Percentiles rank a stretch among this genome's conserved stretches.
Conservation (phyloP, 1,140 invertebrate genomes). For the Tetragonula clypearis region DNA sequence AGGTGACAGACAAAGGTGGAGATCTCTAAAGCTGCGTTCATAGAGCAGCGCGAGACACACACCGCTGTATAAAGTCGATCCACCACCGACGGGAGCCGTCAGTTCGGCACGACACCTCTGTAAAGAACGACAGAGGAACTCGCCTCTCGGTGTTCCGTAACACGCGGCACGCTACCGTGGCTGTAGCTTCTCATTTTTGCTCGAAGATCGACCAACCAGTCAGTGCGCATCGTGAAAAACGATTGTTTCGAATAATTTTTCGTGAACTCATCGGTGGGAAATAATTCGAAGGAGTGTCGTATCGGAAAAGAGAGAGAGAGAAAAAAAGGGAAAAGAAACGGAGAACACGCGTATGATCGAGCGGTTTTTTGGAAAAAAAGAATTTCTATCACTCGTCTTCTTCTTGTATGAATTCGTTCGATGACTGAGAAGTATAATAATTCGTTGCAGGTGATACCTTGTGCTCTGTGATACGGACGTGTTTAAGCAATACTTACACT, state of each 20-base stretch:
- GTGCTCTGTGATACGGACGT: not conserved
- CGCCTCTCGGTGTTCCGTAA: slow-evolving; percentile 51
- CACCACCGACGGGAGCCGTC: slow-evolving; percentile 64
- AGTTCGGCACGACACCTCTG: slow-evolving; percentile 67
- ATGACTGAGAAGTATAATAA: not conserved
- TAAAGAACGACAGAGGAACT: slow-evolving; percentile 56
- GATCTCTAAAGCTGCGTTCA: slow-evolving; percentile 58
- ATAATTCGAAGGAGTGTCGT: not conserved
- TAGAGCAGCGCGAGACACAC: slow-evolving; percentile 46
- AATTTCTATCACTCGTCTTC: not conserved
- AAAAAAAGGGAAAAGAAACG: not conserved
- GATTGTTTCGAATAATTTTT: not conserved
- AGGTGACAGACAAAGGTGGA: slow-evolving; percentile 60
- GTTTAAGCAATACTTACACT: too few species aligned
- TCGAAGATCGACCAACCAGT: slow-evolving; percentile 5
- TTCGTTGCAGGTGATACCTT: slow-evolving; percentile 8
- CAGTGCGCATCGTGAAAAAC: slow-evolving; percentile 10
- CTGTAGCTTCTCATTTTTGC: not conserved
- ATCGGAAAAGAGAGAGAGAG: too few species aligned
- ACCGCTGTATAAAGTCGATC: slow-evolving; percentile 65
- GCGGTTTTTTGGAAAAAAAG: not conserved
- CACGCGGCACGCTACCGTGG: slow-evolving; percentile 30
- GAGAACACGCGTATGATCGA: not conserved
- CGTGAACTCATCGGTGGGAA: not conserved
- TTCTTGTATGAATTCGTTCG: not conserved